Evolutionary conservation across 1,140 invertebrate species (phyloP).

Genomic region (Rhopalosiphum padi): DNA sequence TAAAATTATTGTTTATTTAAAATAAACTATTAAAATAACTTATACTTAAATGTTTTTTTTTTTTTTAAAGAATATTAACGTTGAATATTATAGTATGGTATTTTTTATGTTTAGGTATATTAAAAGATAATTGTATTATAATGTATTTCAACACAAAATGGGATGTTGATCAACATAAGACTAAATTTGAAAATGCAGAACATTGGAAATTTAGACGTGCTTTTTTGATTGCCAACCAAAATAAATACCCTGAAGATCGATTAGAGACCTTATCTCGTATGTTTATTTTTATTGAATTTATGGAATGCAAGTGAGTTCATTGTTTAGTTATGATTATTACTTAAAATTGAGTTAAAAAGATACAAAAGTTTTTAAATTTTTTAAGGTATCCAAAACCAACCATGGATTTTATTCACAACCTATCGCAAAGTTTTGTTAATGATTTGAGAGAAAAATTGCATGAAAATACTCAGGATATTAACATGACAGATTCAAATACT

Average conservation of each 20-base stretch:
- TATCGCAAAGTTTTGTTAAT: conserved; percentile 74
- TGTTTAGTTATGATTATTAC: conserved; percentile 62
- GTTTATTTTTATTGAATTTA: conserved; percentile 81
- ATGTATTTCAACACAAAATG: conserved; percentile 64
- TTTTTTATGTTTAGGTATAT: not conserved
- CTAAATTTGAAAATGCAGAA: conserved; percentile 78
- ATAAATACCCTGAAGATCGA: conserved; percentile 75
- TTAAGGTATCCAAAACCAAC: conserved; percentile 77
- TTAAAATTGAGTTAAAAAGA: not conserved
- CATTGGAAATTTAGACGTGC: conserved; percentile 79
- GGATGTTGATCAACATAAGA: conserved; percentile 72
- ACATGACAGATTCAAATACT: conserved; percentile 76
- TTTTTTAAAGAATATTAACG: not conserved
- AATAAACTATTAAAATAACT: too few species aligned
- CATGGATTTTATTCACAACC: conserved; percentile 77
- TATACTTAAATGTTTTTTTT: not conserved
- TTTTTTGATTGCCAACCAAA: conserved; percentile 78
- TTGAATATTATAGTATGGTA: too few species aligned
- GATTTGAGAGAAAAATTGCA: conserved; percentile 74
- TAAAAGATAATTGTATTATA: not conserved
- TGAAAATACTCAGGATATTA: conserved; percentile 75
- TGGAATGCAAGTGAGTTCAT: conserved; percentile 76
- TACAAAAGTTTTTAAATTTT: not conserved
- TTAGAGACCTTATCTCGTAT: conserved; percentile 84
- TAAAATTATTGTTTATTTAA: too few species aligned